These are phyloP conservation scores for Myotis planiceps DNA, from an alignment of 2,797 vertebrate genomes.

Conservation along the genomic window DNA sequence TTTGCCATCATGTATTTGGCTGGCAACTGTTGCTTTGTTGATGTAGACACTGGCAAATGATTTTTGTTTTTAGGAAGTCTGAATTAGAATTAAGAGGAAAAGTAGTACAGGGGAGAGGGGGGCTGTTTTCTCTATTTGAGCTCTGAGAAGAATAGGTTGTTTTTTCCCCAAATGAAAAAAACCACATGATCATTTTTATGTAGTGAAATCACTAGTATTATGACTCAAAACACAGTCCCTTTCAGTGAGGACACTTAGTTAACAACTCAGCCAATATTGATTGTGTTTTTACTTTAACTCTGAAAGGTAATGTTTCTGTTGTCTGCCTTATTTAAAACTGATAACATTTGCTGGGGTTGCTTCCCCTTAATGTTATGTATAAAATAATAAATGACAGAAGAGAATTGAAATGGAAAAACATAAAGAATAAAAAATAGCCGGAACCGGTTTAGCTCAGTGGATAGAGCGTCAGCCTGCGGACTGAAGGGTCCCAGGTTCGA, in stretches of 20 bases:
- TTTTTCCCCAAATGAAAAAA: neutral
- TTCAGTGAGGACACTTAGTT: neutral
- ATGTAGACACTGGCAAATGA: neutral
- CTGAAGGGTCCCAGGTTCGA: too few species aligned
- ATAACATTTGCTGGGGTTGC: neutral
- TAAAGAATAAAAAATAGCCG: neutral
- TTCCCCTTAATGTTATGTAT: neutral
- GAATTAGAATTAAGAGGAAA: slow-evolving; percentile 45
- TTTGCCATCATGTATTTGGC: neutral
- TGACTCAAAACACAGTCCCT: neutral
- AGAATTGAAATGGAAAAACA: neutral
- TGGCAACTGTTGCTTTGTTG: neutral
- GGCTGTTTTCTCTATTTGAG: neutral
- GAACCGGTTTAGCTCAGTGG: too few species aligned
- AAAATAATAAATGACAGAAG: neutral
- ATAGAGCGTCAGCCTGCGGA: too few species aligned
- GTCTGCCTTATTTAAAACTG: slow-evolving; percentile 1
- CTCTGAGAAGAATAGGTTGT: neutral
- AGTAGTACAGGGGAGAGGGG: neutral
- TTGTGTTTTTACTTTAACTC: neutral
- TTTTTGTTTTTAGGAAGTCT: neutral
- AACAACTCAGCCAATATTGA: neutral
- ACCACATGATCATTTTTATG: neutral
- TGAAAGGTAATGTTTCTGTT: slow-evolving; percentile 30
- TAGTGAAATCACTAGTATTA: neutral